A percentile compares a stretch with the other conserved stretches of the same genome.
phyloP scores from a whole-genome alignment of 1,140 invertebrate genomes.

The Armadillidium nasatum region DNA sequence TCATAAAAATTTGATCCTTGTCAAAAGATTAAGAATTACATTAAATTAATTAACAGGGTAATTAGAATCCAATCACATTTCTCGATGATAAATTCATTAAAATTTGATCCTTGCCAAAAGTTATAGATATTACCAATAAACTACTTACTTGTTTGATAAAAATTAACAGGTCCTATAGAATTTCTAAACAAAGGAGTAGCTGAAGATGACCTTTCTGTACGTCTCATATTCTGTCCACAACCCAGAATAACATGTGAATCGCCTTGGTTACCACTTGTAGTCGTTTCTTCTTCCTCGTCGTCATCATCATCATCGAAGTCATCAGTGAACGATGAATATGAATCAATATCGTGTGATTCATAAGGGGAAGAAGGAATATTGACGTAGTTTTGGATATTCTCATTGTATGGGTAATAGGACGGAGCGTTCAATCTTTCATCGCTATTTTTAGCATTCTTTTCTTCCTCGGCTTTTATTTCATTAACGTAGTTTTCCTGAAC shows the following conservation, averaged over 20 bases:
- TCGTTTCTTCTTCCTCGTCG: slow-evolving; percentile 27
- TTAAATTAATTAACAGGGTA: no score
- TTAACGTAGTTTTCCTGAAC: no score
- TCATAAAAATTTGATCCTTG: no score
- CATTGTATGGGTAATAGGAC: background rate
- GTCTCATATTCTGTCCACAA: slow-evolving; percentile 29
- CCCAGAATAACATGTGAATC: no score
- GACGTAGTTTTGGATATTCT: background rate
- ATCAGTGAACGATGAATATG: slow-evolving; percentile 41
- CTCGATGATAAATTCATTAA: no score
- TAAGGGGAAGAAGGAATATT: slow-evolving; percentile 3
- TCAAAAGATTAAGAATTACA: no score
- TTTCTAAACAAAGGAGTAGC: slow-evolving; percentile 35
- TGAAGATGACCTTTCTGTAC: slow-evolving; percentile 33
- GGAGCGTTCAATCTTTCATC: background rate
- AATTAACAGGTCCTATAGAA: slow-evolving; percentile 38
- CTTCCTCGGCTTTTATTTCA: no score
- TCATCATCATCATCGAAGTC: slow-evolving; percentile 43
- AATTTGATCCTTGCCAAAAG: no score
- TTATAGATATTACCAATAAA: no score
- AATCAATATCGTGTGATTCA: slow-evolving; percentile 27
- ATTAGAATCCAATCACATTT: no score
- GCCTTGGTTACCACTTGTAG: no score
- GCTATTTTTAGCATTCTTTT: no score
- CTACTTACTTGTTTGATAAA: slow-evolving; percentile 22